phyloP scores from a whole-genome alignment of 2,888 invertebrate species.

The Acanthosepion esculentum region DNA sequence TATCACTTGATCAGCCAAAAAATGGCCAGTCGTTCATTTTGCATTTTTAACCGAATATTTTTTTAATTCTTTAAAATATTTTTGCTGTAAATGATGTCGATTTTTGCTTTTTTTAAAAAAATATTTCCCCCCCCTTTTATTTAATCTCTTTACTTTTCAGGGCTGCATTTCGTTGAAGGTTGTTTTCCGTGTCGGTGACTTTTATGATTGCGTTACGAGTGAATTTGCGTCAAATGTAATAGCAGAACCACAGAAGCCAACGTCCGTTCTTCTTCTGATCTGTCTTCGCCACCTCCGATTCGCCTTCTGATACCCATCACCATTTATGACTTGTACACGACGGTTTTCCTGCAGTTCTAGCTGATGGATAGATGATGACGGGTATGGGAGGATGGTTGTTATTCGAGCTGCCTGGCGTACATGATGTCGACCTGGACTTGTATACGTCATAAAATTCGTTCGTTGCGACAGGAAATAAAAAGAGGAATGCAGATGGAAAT shows the following conservation, averaged over 20 bases:
- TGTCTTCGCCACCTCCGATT: neutral
- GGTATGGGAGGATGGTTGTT: neutral
- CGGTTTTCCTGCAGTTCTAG: neutral
- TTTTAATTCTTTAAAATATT: too few species aligned
- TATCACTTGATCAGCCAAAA: too few species aligned
- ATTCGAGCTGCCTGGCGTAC: neutral
- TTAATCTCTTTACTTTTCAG: neutral
- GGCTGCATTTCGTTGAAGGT: neutral
- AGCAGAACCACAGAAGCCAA: neutral
- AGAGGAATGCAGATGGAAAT: neutral
- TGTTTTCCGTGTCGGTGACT: neutral
- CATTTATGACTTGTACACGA: neutral
- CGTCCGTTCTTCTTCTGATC: neutral
- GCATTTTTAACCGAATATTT: too few species aligned
- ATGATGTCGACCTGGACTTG: neutral
- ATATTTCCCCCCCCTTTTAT: neutral
- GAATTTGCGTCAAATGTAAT: neutral
- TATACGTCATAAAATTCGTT: neutral
- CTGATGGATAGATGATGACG: neutral
- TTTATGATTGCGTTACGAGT: neutral
- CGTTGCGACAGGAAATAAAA: neutral
- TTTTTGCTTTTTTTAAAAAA: too few species aligned
- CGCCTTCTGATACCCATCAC: neutral
- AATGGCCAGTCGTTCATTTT: too few species aligned
- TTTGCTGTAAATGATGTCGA: too few species aligned